Evolutionary conservation across 2,888 invertebrate species (phyloP).

Genomic region (Lepas anatifera): DNA sequence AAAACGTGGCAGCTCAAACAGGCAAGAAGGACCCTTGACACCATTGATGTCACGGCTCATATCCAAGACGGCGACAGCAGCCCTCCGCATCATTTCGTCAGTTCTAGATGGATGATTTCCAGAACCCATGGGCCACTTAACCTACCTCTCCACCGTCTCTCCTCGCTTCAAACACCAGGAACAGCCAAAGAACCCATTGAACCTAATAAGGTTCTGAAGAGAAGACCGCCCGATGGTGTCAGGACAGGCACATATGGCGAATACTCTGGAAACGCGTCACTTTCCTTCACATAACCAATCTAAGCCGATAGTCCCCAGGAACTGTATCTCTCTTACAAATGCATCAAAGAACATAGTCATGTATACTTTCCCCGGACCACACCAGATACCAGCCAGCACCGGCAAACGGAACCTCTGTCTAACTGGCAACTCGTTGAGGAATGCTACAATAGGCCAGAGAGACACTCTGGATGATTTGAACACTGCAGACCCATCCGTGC

Average conservation of each 20-base stretch:
- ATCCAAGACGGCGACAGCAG: not conserved
- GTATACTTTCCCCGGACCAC: too few species aligned
- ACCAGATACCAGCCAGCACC: not conserved
- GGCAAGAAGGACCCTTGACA: not conserved
- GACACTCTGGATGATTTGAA: not conserved
- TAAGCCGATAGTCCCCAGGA: not conserved
- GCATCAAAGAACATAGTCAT: not conserved
- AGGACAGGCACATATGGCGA: not conserved
- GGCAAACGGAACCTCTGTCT: not conserved
- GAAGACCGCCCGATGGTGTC: not conserved
- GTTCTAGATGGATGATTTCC: not conserved
- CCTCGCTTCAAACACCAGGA: not conserved
- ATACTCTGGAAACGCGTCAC: not conserved
- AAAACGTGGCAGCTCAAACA: not conserved
- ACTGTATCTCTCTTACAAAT: not conserved
- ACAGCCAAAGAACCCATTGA: not conserved
- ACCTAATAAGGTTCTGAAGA: not conserved
- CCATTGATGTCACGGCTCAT: not conserved
- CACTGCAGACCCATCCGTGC: not conserved
- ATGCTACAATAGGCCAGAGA: not conserved
- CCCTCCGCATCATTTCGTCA: not conserved
- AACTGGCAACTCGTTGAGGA: not conserved
- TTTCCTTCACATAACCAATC: not conserved
- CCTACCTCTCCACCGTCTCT: not conserved
- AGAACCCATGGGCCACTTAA: not conserved